A percentile compares a stretch with the other conserved stretches of the same genome.
These are phyloP conservation scores for Dendrolimus kikuchii DNA, from an alignment of 1,140 invertebrate species.

Conservation along the genomic window DNA sequence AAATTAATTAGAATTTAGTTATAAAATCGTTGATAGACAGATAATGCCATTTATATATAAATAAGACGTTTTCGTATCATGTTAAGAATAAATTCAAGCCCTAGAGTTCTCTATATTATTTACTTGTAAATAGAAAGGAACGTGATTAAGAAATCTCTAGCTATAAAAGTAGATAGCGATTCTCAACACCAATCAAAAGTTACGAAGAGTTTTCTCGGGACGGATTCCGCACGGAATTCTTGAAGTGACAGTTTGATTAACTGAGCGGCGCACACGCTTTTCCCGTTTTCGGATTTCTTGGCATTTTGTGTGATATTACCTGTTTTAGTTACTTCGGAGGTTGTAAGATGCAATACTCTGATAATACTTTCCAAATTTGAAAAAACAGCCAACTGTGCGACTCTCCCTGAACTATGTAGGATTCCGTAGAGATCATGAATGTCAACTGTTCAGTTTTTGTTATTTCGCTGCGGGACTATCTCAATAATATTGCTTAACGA, in stretches of 20 bases:
- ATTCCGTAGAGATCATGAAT: too few relatives aligned
- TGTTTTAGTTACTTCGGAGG: conserved; percentile 39
- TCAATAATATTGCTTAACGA: too few relatives aligned
- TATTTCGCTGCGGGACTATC: too few relatives aligned
- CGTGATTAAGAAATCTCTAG: conserved; percentile 59
- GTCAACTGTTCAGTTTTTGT: too few relatives aligned
- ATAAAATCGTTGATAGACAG: too few relatives aligned
- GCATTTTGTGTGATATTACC: conserved; percentile 45
- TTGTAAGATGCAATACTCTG: conserved; percentile 17
- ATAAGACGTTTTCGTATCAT: too few relatives aligned
- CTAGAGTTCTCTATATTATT: conserved; percentile 2
- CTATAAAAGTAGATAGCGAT: conserved; percentile 56
- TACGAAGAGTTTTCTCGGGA: conserved; percentile 57
- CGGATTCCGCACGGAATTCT: conserved; percentile 67
- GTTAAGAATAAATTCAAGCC: too few relatives aligned
- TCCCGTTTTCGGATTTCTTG: conserved; percentile 53
- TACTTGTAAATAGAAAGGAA: conserved; percentile 17
- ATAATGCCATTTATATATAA: too few relatives aligned
- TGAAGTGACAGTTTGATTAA: conserved; percentile 71
- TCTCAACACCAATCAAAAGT: conserved; percentile 66
- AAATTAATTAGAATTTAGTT: too few relatives aligned
- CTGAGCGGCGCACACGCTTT: conserved; percentile 61
- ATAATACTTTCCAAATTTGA: too few relatives aligned
- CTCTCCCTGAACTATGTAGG: too few relatives aligned
- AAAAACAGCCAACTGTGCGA: too few relatives aligned